Evolutionary conservation across 1,140 invertebrate genomes (phyloP).

Genomic region (Penaeus chinensis): DNA sequence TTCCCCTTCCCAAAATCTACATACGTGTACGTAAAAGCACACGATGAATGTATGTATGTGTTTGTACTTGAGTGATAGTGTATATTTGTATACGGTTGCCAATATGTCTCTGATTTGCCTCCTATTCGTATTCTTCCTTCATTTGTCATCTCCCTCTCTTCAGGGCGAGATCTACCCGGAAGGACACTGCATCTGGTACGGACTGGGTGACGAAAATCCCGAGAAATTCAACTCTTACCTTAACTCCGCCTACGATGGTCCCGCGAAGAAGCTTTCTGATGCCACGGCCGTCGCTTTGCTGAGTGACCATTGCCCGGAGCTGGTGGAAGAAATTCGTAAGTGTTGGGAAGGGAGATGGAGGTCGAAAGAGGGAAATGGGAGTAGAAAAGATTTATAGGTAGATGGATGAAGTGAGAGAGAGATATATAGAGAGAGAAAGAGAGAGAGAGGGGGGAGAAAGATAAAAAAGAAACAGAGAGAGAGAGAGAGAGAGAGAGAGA

Average conservation of each 20-base stretch:
- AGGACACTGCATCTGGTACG: slow-evolving; percentile 39
- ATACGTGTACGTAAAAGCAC: too few species aligned
- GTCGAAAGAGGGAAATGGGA: background rate
- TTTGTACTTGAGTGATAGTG: background rate
- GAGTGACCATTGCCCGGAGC: background rate
- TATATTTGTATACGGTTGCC: background rate
- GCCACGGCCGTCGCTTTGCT: background rate
- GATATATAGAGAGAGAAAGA: too few species aligned
- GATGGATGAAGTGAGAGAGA: background rate
- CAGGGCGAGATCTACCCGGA: slow-evolving; percentile 10
- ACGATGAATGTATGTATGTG: too few species aligned
- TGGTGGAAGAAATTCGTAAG: slow-evolving; percentile 35
- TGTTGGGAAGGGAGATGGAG: background rate
- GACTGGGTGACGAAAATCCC: slow-evolving; percentile 2
- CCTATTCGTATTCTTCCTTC: too few species aligned
- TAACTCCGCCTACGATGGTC: slow-evolving; percentile 2
- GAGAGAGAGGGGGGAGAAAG: too few species aligned
- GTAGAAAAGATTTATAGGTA: background rate
- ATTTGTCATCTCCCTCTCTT: too few species aligned
- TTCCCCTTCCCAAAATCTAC: too few species aligned
- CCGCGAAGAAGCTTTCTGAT: background rate
- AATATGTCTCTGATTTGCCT: too few species aligned
- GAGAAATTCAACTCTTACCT: background rate
- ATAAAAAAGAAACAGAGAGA: too few species aligned
- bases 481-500: background rate